phyloP scores from a whole-genome alignment of 2,113 vertebrate species.

The Sinocyclocheilus maitianheensis region DNA sequence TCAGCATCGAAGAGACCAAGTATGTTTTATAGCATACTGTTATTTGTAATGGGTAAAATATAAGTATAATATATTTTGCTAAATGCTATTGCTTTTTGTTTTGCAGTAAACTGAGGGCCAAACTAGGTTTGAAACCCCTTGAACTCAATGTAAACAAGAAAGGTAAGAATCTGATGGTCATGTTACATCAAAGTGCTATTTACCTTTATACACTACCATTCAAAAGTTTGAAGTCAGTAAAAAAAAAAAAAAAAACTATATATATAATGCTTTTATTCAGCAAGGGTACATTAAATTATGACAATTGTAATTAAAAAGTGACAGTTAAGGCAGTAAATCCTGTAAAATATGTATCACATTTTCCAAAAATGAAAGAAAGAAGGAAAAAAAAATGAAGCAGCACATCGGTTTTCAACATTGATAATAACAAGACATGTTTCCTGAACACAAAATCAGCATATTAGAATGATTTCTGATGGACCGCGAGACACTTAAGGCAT shows the following conservation, averaged over 20 bases:
- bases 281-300: too few species aligned
- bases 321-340: too few species aligned
- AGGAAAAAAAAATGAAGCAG: neutral
- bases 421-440: neutral
- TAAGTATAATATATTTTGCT: neutral
- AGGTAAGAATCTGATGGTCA: slow-evolving; percentile 62
- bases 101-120: slow-evolving; percentile 85
- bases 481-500: neutral
- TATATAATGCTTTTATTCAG: too few species aligned
- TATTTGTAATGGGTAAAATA: neutral
- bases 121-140: slow-evolving; percentile 88
- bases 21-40: slow-evolving; percentile 58
- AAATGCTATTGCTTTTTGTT: neutral
- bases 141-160: slow-evolving; percentile 83
- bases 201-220: neutral
- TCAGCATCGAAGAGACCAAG: slow-evolving; percentile 92
- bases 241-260: too few species aligned
- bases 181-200: neutral
- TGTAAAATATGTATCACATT: too few species aligned
- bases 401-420: neutral
- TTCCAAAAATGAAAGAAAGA: too few species aligned
- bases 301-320: too few species aligned
- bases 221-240: too few species aligned
- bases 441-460: neutral
- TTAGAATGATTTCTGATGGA: neutral